These are phyloP conservation scores for Drosophila leontia DNA, from an alignment of 1,140 invertebrate species.

Conservation along the genomic window DNA sequence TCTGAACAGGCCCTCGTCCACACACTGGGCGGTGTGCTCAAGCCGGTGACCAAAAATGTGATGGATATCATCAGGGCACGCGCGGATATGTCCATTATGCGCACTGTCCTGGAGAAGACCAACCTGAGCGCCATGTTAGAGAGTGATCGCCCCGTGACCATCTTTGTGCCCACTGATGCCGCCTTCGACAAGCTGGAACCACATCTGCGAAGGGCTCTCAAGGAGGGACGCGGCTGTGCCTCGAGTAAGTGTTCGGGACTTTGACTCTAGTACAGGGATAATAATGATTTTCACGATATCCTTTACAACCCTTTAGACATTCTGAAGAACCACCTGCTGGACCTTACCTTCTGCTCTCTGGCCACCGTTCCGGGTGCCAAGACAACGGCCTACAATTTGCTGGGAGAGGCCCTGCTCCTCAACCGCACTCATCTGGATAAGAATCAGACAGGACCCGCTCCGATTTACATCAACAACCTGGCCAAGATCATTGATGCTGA, in stretches of 20 bases:
- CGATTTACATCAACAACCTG: slow-evolving; percentile 85
- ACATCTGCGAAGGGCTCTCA: slow-evolving; percentile 84
- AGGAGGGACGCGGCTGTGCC: slow-evolving; percentile 85
- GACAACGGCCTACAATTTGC: slow-evolving; percentile 86
- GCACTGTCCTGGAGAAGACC: slow-evolving; percentile 81
- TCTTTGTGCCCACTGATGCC: slow-evolving; percentile 89
- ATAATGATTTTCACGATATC: neutral
- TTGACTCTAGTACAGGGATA: too few relatives aligned
- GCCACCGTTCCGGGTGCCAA: slow-evolving; percentile 86
- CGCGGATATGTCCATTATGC: slow-evolving; percentile 81
- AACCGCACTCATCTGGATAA: slow-evolving; percentile 82
- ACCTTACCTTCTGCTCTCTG: slow-evolving; percentile 88
- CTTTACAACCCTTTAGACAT: slow-evolving; percentile 85
- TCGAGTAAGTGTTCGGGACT: slow-evolving; percentile 80
- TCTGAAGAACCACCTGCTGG: slow-evolving; percentile 88
- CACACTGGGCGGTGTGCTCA: slow-evolving; percentile 88
- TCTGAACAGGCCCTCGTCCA: slow-evolving; percentile 90
- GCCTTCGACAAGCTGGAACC: slow-evolving; percentile 87
- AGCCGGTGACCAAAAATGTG: slow-evolving; percentile 85
- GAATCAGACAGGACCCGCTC: slow-evolving; percentile 45
- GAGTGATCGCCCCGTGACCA: slow-evolving; percentile 87
- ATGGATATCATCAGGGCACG: slow-evolving; percentile 85
- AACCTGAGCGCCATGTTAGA: slow-evolving; percentile 82
- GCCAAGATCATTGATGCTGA: slow-evolving; percentile 85
- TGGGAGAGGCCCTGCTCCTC: slow-evolving; percentile 85